phyloP scores from a whole-genome alignment of 2,888 invertebrate species.

The Thymelicus acteon region DNA sequence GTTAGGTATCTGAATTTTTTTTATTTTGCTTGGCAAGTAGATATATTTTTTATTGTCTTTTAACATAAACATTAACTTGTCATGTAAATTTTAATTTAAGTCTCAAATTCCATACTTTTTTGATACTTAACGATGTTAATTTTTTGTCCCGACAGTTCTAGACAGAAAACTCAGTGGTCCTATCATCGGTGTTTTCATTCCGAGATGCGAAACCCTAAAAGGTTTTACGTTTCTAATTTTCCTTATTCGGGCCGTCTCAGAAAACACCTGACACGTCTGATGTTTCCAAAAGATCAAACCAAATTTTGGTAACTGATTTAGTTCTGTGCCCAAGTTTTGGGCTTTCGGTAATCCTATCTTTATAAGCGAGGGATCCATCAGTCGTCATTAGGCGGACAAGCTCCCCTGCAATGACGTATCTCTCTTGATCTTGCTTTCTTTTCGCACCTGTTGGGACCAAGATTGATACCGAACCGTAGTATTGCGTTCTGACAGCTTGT shows the following conservation, averaged over 20 bases:
- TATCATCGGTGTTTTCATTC: neutral
- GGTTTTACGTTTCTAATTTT: constrained; percentile 49
- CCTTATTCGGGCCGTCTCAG: constrained; percentile 42
- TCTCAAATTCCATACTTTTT: too few species aligned
- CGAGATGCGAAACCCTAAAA: neutral
- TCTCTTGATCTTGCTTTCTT: constrained; percentile 43
- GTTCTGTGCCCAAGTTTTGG: constrained; percentile 62
- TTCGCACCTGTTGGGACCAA: constrained; percentile 69
- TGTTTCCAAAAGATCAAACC: constrained; percentile 49
- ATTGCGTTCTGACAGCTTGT: constrained; percentile 71
- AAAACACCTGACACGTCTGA: constrained; percentile 49
- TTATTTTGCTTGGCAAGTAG: too few species aligned
- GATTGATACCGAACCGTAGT: constrained; percentile 71
- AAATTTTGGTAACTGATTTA: constrained; percentile 65
- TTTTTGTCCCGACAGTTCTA: too few species aligned
- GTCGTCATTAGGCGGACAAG: constrained; percentile 78
- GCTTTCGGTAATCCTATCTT: constrained; percentile 70
- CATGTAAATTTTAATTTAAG: too few species aligned
- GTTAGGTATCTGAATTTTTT: too few species aligned
- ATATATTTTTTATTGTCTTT: too few species aligned
- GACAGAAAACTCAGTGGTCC: neutral
- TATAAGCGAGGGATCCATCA: constrained; percentile 75
- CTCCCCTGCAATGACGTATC: constrained; percentile 26
- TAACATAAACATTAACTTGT: too few species aligned
- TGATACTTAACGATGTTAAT: too few species aligned